Conservation (phyloP, 1,140 invertebrate genomes). For the Diploscapter pachys region DNA sequence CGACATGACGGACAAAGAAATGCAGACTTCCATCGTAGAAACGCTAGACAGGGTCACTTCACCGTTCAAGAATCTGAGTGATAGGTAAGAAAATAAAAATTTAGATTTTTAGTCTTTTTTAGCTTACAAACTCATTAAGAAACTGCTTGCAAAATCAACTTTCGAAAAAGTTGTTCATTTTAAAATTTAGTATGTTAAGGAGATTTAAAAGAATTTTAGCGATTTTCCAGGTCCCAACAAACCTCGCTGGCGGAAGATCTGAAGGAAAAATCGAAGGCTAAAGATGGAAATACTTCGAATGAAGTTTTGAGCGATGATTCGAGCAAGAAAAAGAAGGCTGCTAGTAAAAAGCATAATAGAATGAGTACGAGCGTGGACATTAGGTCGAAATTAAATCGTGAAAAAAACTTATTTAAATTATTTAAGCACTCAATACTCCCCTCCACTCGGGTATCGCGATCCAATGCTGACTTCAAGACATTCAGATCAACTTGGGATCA, state of each 20-base stretch:
- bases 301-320: not conserved
- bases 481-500: not conserved
- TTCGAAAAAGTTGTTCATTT: not conserved
- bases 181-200: not conserved
- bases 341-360: slow-evolving; percentile 7
- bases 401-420: too few species aligned
- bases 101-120: not conserved
- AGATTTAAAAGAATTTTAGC: not conserved
- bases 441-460: slow-evolving; percentile 3
- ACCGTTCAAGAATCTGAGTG: not conserved
- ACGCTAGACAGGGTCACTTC: not conserved
- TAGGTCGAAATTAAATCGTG: too few species aligned
- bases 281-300: too few species aligned
- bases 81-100: not conserved
- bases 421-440: slow-evolving; percentile 23
- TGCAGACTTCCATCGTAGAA: slow-evolving; percentile 10
- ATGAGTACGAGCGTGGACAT: not conserved
- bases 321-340: not conserved
- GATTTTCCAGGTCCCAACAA: too few species aligned
- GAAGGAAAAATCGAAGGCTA: too few species aligned
- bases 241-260: too few species aligned
- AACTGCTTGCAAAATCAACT: not conserved
- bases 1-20: slow-evolving; percentile 12
- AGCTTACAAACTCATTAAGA: not conserved
- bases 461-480: not conserved